Conservation (phyloP, 92 coral and sea anemone genomes). For the Siderastrea radians region DNA sequence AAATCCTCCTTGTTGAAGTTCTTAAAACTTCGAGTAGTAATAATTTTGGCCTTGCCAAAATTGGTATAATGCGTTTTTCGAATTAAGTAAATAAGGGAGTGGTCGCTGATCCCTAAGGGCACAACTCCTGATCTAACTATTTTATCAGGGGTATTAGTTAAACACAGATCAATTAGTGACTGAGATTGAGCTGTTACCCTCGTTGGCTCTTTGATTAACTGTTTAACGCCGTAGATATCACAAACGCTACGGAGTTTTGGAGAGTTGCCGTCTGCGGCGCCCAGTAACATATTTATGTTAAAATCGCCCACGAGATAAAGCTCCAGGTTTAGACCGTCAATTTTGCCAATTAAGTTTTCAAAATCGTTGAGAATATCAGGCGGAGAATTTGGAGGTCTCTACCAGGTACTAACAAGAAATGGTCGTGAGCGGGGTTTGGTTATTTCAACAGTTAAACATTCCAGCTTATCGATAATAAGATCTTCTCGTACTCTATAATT, state of each 20-base stretch:
- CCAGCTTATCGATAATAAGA: slow-evolving; percentile 1
- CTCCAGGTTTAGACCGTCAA: too few relatives aligned
- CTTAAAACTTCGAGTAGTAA: too few relatives aligned
- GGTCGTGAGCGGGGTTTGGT: not conserved
- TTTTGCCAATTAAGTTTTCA: too few relatives aligned
- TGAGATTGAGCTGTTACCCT: too few relatives aligned
- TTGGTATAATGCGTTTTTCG: slow-evolving; percentile 1
- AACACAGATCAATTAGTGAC: too few relatives aligned
- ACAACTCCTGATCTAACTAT: slow-evolving; percentile 17
- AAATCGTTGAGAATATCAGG: slow-evolving; percentile 11
- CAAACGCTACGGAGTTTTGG: too few relatives aligned
- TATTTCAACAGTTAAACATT: slow-evolving; percentile 4
- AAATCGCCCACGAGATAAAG: slow-evolving; percentile 16
- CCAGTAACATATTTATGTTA: not conserved
- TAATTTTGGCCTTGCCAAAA: not conserved
- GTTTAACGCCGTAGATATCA: too few relatives aligned
- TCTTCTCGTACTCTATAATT: slow-evolving; percentile 14
- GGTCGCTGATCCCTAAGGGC: slow-evolving; percentile 1
- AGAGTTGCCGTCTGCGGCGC: not conserved
- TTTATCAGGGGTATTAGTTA: not conserved
- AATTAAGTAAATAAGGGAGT: not conserved
- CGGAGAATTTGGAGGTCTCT: not conserved
- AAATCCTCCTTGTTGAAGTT: too few relatives aligned
- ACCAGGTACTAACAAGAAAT: slow-evolving; percentile 14
- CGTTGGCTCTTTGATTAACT: too few relatives aligned